Percentiles rank a stretch among this genome's conserved stretches.
Evolutionary conservation across 2,888 invertebrate species (phyloP).

Genomic region (Capitulum mitella): DNA sequence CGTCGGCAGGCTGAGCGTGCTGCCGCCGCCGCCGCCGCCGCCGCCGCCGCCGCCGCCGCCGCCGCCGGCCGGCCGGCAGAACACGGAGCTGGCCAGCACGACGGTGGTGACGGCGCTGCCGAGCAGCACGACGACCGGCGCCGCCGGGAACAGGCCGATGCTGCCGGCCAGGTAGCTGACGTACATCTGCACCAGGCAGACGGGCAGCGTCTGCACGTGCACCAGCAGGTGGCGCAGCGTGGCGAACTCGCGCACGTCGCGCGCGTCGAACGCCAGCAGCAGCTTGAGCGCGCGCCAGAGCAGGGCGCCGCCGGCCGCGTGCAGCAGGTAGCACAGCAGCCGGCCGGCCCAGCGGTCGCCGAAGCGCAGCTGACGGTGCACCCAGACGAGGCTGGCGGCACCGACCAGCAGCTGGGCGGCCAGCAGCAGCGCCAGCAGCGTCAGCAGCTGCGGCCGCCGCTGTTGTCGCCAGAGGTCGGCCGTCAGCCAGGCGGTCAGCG

Average conservation of each 20-base stretch:
- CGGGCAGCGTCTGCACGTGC: slow-evolving; percentile 34
- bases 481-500: slow-evolving; percentile 20
- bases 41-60: slow-evolving; percentile 30
- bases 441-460: slow-evolving; percentile 1
- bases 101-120: slow-evolving; percentile 32
- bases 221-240: slow-evolving; percentile 34
- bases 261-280: slow-evolving; percentile 32
- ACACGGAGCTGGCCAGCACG: slow-evolving; percentile 30
- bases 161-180: slow-evolving; percentile 29
- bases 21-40: slow-evolving; percentile 28
- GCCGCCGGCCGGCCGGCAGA: slow-evolving; percentile 30
- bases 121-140: slow-evolving; percentile 31
- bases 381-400: slow-evolving; percentile 32
- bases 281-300: slow-evolving; percentile 34
- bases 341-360: slow-evolving; percentile 32
- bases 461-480: not conserved
- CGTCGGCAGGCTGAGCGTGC: slow-evolving; percentile 32
- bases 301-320: slow-evolving; percentile 32
- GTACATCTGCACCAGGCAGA: slow-evolving; percentile 33
- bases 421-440: slow-evolving; percentile 29
- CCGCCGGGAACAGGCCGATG: slow-evolving; percentile 28
- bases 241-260: slow-evolving; percentile 34
- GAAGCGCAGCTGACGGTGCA: slow-evolving; percentile 33
- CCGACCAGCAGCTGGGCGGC: slow-evolving; percentile 30
- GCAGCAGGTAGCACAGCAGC: slow-evolving; percentile 34